These are phyloP conservation scores for Apaloderma vittatum DNA, from an alignment of 2,113 vertebrate genomes.

Conservation along the genomic window DNA sequence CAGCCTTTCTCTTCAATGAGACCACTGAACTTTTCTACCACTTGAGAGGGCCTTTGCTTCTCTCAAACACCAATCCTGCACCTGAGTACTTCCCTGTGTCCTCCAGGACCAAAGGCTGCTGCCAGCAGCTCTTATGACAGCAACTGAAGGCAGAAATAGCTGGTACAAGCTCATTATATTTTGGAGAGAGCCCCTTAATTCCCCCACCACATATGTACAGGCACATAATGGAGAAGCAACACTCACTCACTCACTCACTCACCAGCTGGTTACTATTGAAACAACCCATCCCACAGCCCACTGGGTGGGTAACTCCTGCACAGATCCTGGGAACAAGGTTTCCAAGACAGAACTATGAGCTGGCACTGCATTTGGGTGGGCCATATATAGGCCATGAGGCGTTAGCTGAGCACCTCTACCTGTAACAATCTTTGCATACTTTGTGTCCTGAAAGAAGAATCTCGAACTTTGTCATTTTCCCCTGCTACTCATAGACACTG, in stretches of 20 bases:
- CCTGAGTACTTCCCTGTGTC: neutral
- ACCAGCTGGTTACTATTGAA: neutral
- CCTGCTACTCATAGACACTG: neutral
- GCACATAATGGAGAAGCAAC: neutral
- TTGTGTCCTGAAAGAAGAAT: neutral
- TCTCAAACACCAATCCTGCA: neutral
- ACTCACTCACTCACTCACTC: neutral
- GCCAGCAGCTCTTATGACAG: neutral
- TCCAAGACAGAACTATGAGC: neutral
- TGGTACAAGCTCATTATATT: neutral
- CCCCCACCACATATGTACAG: fast-evolving
- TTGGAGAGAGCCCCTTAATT: neutral
- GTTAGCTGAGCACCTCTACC: neutral
- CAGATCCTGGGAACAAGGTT: neutral
- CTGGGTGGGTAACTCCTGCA: neutral
- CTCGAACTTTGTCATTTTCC: neutral
- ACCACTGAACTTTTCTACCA: neutral
- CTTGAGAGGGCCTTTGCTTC: neutral
- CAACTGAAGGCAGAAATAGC: neutral
- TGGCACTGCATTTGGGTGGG: neutral
- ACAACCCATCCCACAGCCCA: neutral
- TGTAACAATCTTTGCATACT: neutral
- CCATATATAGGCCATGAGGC: neutral
- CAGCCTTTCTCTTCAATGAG: neutral
- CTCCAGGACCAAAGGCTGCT: neutral